These are phyloP conservation scores for Ctenopoma multispine DNA, from an alignment of 2,797 vertebrate species.

Conservation along the genomic window DNA sequence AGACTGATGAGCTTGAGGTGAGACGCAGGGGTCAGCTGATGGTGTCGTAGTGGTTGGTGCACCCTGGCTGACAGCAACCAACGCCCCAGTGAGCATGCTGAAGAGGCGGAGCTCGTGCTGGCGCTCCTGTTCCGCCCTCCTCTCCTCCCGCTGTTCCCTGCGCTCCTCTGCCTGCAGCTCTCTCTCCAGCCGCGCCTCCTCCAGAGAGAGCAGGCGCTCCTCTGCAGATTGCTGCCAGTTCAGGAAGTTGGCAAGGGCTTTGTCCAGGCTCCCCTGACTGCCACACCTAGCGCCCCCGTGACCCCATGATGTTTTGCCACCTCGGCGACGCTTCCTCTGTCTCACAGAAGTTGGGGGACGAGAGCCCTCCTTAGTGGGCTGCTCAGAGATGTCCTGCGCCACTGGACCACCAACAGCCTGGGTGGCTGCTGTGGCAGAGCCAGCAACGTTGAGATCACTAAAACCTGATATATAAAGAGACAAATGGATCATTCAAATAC, in stretches of 20 bases:
- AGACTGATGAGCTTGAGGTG: constrained; percentile 51
- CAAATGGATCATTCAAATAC: not conserved
- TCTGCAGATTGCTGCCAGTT: constrained; percentile 81
- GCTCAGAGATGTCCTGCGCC: constrained; percentile 50
- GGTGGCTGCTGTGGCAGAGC: constrained; percentile 70
- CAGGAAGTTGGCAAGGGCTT: constrained; percentile 83
- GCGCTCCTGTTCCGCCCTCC: constrained; percentile 85
- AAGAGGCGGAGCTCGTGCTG: constrained; percentile 89
- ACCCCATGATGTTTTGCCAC: constrained; percentile 65
- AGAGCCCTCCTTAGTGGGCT: constrained; percentile 38
- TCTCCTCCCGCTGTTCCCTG: constrained; percentile 86
- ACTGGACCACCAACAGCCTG: constrained; percentile 55
- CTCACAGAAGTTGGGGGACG: constrained; percentile 41
- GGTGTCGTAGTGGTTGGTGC: not conserved
- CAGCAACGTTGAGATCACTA: constrained; percentile 83
- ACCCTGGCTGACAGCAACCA: constrained; percentile 72
- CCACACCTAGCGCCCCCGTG: constrained; percentile 49
- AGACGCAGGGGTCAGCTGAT: constrained; percentile 25
- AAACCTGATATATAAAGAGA: constrained; percentile 78
- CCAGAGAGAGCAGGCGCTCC: constrained; percentile 87
- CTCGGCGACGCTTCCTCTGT: constrained; percentile 83
- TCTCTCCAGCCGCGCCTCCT: constrained; percentile 84
- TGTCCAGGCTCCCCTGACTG: constrained; percentile 68
- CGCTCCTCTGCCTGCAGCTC: constrained; percentile 86
- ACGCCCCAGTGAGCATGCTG: constrained; percentile 85